Conservation (phyloP, 92 coral and sea anemone species). For the Phenganax subtilis region DNA sequence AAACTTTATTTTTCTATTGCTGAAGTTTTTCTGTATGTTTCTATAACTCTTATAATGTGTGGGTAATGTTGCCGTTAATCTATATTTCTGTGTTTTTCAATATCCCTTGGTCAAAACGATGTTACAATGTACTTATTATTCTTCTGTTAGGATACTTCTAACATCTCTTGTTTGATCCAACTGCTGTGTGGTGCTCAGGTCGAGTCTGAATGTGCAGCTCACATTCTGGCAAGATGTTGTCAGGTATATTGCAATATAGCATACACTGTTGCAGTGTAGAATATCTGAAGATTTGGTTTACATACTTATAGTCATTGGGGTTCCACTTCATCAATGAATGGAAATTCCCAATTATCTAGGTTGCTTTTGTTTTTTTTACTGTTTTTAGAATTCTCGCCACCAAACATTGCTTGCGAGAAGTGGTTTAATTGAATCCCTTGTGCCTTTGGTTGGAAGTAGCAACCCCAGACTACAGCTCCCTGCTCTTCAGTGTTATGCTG, state of each 20-base stretch:
- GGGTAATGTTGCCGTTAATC: too few relatives aligned
- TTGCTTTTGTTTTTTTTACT: not conserved
- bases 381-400: conserved; percentile 62
- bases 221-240: conserved; percentile 86
- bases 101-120: too few relatives aligned
- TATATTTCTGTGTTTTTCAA: too few relatives aligned
- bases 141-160: conserved; percentile 62
- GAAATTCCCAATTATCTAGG: too few relatives aligned
- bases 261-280: too few relatives aligned
- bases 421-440: conserved; percentile 78
- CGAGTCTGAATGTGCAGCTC: conserved; percentile 93
- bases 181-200: conserved; percentile 75
- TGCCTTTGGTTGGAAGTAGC: conserved; percentile 76
- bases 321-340: too few relatives aligned
- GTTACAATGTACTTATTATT: not conserved
- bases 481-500: conserved; percentile 82
- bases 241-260: conserved; percentile 48
- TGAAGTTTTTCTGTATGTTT: too few relatives aligned
- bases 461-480: conserved; percentile 82
- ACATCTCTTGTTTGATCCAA: conserved; percentile 68
- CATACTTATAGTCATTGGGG: too few relatives aligned
- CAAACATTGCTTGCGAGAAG: conserved; percentile 83
- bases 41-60: too few relatives aligned
- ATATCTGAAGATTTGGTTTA: too few relatives aligned
- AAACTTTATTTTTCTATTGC: too few relatives aligned